phyloP scores from a whole-genome alignment of 1,140 invertebrate genomes.

The Phymorhynchus buccinoides region DNA sequence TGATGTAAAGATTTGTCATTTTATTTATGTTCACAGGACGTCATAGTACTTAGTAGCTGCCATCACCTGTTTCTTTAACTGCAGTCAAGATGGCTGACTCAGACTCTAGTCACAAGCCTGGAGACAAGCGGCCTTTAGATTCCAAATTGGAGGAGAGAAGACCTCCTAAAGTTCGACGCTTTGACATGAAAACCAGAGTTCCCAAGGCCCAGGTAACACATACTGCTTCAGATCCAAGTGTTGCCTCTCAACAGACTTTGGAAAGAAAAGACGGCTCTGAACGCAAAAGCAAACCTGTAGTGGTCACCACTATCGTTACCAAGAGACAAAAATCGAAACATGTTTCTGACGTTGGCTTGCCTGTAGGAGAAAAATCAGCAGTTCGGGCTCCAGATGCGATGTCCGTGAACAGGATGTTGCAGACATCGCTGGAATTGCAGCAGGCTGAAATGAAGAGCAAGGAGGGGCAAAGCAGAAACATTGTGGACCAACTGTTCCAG shows the following conservation, averaged over 20 bases:
- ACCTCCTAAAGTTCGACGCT: slow-evolving; percentile 7
- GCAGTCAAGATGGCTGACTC: slow-evolving; percentile 2
- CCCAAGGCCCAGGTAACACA: neutral
- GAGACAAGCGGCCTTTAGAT: neutral
- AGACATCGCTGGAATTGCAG: neutral
- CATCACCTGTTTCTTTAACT: neutral
- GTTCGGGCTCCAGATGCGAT: neutral
- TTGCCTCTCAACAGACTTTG: neutral
- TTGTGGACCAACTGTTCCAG: slow-evolving; percentile 64
- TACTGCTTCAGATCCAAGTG: too few relatives aligned
- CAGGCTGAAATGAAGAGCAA: neutral
- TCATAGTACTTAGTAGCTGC: neutral
- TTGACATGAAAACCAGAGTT: slow-evolving; percentile 15
- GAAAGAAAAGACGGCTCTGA: neutral
- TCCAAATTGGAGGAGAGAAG: neutral
- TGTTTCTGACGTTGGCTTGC: neutral
- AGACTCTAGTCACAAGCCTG: neutral
- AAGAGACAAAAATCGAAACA: neutral
- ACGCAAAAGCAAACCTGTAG: neutral
- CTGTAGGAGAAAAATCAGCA: neutral
- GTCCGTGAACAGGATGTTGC: neutral
- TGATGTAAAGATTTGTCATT: too few relatives aligned
- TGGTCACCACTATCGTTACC: neutral
- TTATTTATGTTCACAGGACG: too few relatives aligned
- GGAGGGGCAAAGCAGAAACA: slow-evolving; percentile 25